Evolutionary conservation across 2,113 vertebrate species (phyloP), one percentile per base, ranked within the genome.

Genomic region (Climacteris rufus): DNA sequence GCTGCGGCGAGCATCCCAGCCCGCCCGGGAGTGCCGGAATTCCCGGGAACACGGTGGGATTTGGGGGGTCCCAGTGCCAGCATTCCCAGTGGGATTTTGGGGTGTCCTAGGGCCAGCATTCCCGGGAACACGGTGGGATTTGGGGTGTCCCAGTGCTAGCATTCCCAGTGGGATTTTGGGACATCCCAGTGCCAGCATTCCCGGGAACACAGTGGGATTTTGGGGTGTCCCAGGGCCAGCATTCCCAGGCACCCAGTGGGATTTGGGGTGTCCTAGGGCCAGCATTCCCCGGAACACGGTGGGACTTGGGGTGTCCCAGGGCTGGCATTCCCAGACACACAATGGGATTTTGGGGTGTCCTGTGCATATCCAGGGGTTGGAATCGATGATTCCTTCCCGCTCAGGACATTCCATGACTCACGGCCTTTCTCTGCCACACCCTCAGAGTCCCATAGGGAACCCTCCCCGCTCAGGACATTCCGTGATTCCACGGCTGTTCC

Each of bases 401-500:
- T 10, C 53, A 9, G 18, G 6, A 49, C 2, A 47, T 7, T 7
- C 59, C 45, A 40, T 4, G 1, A 13, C 6, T 3, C 44, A 6
- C 15, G 20, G 2, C 64, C 64, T 10, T 6, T 25, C 35, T 37
- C 44, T 8, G 6, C 15, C 53, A 3, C 42, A 13, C 63, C 63
- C 63, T 15, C 25, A 3, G 4, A 22, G 0, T 18, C 45, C 18
- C 24, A 12, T 6, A 27, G 16, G 8, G 1, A 56, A 4, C 33
- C 53, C 54, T 45, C 57, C 72, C 42, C 1, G 3, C 56, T 15
- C n/a, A 0, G 6, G 33, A 22, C 6, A 15, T 6, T 4, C 64
- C 9, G 11, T 24, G 1, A 20, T 8, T 50, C 7, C 2, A 3
- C 52, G 44, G 0, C 25, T 2, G 3, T 5, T 27, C 35, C 75